These are phyloP conservation scores for Lysandra bellargus DNA, from an alignment of 2,888 invertebrate species.

Conservation along the genomic window DNA sequence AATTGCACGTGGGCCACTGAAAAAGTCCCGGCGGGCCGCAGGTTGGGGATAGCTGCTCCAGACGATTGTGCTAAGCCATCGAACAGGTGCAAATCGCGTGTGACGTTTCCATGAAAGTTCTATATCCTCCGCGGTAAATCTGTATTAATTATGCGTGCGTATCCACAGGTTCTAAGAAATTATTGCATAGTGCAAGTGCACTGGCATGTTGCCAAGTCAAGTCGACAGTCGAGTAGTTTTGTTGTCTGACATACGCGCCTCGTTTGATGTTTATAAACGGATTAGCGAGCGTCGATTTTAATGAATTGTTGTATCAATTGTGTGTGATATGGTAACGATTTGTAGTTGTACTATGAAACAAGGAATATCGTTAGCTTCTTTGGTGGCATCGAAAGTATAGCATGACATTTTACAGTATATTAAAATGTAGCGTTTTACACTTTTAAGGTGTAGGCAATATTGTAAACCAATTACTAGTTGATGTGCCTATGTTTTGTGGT, in stretches of 20 bases:
- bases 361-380: not conserved
- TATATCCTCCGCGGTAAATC: constrained; percentile 15
- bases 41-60: not conserved
- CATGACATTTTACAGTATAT: not conserved
- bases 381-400: not conserved
- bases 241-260: constrained; percentile 31
- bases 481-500: too few species aligned
- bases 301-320: constrained; percentile 35
- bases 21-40: too few species aligned
- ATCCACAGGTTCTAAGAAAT: constrained; percentile 38
- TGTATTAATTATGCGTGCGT: constrained; percentile 25
- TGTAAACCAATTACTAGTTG: too few species aligned
- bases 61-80: not conserved
- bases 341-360: not conserved
- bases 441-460: too few species aligned
- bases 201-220: constrained; percentile 23
- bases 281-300: not conserved
- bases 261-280: constrained; percentile 31
- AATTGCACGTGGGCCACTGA: too few species aligned
- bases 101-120: constrained; percentile 1
- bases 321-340: not conserved
- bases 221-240: constrained; percentile 28
- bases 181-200: constrained; percentile 33
- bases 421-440: too few species aligned
- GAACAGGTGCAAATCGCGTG: constrained; percentile 13